Conservation (phyloP, 1,140 invertebrate species). For the Gonatopus flavifemur region DNA sequence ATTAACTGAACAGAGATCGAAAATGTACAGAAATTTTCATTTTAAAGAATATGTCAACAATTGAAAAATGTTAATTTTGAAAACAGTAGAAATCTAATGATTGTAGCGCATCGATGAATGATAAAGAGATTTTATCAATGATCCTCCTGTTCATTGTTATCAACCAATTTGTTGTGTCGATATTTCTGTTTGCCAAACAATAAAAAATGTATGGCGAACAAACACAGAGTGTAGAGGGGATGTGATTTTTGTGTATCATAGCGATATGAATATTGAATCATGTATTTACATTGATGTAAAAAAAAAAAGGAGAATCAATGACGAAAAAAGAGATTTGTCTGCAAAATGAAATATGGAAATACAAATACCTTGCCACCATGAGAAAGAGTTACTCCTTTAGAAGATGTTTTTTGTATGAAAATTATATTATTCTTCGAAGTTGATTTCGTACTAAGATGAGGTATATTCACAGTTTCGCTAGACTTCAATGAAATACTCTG, state of each 20-base stretch:
- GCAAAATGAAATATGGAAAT: too few relatives aligned
- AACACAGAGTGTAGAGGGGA: too few relatives aligned
- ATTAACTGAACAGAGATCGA: too few relatives aligned
- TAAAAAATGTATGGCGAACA: neutral
- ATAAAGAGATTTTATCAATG: too few relatives aligned
- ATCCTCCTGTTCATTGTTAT: too few relatives aligned
- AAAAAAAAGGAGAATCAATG: neutral
- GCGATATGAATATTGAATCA: neutral
- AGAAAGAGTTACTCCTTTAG: conserved; percentile 47
- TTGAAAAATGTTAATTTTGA: conserved; percentile 2
- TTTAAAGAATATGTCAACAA: neutral
- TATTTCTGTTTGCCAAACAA: neutral
- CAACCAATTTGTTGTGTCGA: too few relatives aligned
- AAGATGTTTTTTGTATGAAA: conserved; percentile 47
- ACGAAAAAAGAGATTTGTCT: neutral
- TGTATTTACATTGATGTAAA: too few relatives aligned
- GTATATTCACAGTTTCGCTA: conserved; percentile 38
- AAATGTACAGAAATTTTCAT: too few relatives aligned
- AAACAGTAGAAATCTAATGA: too few relatives aligned
- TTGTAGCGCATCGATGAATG: too few relatives aligned
- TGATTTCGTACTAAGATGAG: conserved; percentile 36
- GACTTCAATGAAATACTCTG: conserved; percentile 35
- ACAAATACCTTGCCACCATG: conserved; percentile 46
- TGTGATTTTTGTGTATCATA: too few relatives aligned
- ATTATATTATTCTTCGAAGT: conserved; percentile 47